A percentile compares a stretch with the other conserved stretches of the same genome.
Evolutionary conservation across 2,113 vertebrate species (phyloP).

Genomic region (Dunckerocampus dactyliophorus): DNA sequence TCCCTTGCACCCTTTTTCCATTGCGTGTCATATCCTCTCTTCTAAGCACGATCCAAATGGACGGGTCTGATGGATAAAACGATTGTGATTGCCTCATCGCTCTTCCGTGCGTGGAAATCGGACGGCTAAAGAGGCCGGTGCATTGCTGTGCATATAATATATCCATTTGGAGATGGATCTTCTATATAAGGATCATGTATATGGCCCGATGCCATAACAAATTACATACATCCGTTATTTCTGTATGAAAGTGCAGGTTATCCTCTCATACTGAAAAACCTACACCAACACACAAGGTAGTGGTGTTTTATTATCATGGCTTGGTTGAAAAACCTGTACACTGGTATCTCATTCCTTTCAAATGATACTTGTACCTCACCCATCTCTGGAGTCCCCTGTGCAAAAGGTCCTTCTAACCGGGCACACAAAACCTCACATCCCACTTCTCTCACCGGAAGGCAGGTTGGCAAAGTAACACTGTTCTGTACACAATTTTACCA

Average conservation of each 20-base stretch:
- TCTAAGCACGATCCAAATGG: constrained; percentile 13
- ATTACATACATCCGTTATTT: constrained; percentile 33
- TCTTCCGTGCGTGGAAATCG: constrained; percentile 30
- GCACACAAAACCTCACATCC: not conserved
- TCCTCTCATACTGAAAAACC: not conserved
- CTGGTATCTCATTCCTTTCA: not conserved
- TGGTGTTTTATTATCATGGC: constrained; percentile 6
- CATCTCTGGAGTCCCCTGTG: not conserved
- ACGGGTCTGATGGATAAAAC: constrained; percentile 37
- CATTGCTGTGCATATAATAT: constrained; percentile 55
- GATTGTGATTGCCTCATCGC: constrained; percentile 31
- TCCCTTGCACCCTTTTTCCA: constrained; percentile 11
- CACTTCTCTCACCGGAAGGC: not conserved
- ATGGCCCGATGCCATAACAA: constrained; percentile 13
- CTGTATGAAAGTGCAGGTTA: constrained; percentile 17
- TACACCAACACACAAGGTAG: constrained; percentile 23
- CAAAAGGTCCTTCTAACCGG: not conserved
- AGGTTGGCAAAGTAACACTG: not conserved
- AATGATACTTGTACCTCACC: not conserved
- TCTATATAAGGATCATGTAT: constrained; percentile 17
- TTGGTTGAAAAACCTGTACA: no score
- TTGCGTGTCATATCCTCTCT: constrained; percentile 19
- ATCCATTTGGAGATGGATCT: constrained; percentile 51
- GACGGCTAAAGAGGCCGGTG: constrained; percentile 21
- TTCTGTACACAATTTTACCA: not conserved